These are phyloP conservation scores for Pinctada fucata DNA, from an alignment of 2,888 invertebrate genomes.

Conservation along the genomic window DNA sequence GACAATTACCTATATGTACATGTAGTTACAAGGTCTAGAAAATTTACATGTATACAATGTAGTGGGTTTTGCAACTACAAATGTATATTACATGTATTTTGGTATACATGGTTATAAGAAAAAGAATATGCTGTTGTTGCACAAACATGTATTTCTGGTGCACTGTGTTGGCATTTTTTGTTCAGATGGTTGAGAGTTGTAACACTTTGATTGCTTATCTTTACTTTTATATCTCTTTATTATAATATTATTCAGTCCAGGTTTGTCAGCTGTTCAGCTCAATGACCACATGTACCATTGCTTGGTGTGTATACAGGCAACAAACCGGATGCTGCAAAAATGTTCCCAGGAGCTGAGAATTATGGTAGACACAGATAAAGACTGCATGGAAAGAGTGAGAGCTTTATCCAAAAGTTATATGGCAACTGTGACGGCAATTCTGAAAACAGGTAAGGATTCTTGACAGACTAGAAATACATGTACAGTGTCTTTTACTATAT, in stretches of 20 bases:
- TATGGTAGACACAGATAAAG: neutral
- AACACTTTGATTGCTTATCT: neutral
- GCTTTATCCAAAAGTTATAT: neutral
- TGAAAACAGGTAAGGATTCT: neutral
- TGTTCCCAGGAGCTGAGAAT: conserved; percentile 45
- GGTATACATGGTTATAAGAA: too few relatives aligned
- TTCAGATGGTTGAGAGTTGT: too few relatives aligned
- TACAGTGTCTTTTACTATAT: too few relatives aligned
- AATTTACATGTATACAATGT: too few relatives aligned
- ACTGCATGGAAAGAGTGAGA: neutral
- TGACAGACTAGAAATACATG: neutral
- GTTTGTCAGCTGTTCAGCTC: conserved; percentile 59
- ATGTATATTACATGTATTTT: too few relatives aligned
- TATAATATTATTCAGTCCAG: conserved; percentile 37
- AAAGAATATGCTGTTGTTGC: too few relatives aligned
- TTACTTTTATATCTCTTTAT: neutral
- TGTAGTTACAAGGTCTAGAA: too few relatives aligned
- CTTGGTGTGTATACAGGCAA: conserved; percentile 60
- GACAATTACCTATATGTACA: too few relatives aligned
- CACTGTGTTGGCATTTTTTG: too few relatives aligned
- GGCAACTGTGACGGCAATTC: neutral
- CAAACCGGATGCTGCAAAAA: conserved; percentile 66
- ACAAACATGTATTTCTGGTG: too few relatives aligned
- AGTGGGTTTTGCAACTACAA: too few relatives aligned
- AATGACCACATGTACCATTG: conserved; percentile 69